These are phyloP conservation scores for Podarcis siculus DNA, from an alignment of 2,797 vertebrate genomes.

Conservation along the genomic window DNA sequence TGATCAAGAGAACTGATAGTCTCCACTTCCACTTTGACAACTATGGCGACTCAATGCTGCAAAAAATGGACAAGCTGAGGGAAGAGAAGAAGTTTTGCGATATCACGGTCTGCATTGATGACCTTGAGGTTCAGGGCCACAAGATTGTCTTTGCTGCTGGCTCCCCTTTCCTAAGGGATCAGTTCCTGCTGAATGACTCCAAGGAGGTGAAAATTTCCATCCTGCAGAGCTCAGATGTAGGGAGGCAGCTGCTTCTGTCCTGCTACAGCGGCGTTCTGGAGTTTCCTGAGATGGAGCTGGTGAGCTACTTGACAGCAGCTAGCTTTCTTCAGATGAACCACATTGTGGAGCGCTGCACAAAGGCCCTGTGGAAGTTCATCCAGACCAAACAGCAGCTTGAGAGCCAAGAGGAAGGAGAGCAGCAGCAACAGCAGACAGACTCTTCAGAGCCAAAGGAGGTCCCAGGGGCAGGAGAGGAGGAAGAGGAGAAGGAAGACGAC, in stretches of 20 bases:
- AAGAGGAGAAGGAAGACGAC: conserved; percentile 71
- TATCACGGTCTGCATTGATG: conserved; percentile 92
- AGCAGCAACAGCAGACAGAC: conserved; percentile 61
- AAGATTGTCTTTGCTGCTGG: conserved; percentile 97
- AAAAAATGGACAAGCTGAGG: conserved; percentile 94
- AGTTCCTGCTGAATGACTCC: conserved; percentile 95
- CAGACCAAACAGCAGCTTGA: conserved; percentile 83
- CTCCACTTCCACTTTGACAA: conserved; percentile 96
- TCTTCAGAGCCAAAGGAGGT: conserved; percentile 75
- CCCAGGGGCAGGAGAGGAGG: conserved; percentile 51
- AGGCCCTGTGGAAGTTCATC: conserved; percentile 97
- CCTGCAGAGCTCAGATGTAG: conserved; percentile 93
- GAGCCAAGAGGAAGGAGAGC: conserved; percentile 74
- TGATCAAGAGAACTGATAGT: conserved; percentile 94
- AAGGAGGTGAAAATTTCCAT: conserved; percentile 95
- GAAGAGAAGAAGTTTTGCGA: conserved; percentile 96
- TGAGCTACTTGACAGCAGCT: conserved; percentile 96
- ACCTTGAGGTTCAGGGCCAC: conserved; percentile 92
- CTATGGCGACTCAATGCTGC: conserved; percentile 96
- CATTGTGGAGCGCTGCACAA: conserved; percentile 95
- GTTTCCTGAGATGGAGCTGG: conserved; percentile 96
- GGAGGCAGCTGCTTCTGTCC: conserved; percentile 91
- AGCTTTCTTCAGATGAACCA: conserved; percentile 99
- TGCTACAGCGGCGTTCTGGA: conserved; percentile 96
- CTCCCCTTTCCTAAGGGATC: conserved; percentile 95